phyloP scores from a whole-genome alignment of 2,113 vertebrate species.

The Lepisosteus osseus region DNA sequence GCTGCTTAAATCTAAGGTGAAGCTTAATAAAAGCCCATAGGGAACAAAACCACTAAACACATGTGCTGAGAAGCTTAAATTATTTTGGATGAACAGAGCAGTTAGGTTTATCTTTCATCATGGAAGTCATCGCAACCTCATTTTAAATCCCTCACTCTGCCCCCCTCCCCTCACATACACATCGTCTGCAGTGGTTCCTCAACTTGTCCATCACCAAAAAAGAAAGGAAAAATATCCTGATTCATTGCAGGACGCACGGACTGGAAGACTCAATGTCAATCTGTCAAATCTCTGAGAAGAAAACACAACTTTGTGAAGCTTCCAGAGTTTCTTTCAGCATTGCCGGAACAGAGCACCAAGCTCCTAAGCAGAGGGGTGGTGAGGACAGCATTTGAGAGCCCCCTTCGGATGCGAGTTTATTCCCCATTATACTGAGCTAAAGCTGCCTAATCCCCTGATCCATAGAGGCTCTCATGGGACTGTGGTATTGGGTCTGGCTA shows the following conservation, averaged over 20 bases:
- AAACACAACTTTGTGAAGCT: background rate
- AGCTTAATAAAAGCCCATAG: background rate
- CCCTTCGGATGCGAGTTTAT: background rate
- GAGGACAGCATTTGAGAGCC: background rate
- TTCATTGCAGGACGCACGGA: background rate
- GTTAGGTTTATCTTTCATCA: background rate
- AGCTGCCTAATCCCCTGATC: constrained; percentile 1
- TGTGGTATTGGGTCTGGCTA: background rate
- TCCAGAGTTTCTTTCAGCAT: too few species aligned
- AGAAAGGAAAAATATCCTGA: background rate
- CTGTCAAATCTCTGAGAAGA: background rate
- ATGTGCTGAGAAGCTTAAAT: background rate
- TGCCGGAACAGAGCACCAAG: too few species aligned
- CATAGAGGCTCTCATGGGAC: background rate
- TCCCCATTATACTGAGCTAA: background rate
- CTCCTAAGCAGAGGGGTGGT: background rate
- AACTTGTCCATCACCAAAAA: background rate
- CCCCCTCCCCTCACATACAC: background rate
- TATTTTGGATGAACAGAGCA: background rate
- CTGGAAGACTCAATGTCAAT: background rate
- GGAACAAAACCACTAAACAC: too few species aligned
- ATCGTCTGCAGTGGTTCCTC: background rate
- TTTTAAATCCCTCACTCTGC: background rate
- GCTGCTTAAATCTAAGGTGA: background rate
- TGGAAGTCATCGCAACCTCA: background rate